Conservation (phyloP, 2,888 invertebrate genomes). For the Andrena camellia region DNA sequence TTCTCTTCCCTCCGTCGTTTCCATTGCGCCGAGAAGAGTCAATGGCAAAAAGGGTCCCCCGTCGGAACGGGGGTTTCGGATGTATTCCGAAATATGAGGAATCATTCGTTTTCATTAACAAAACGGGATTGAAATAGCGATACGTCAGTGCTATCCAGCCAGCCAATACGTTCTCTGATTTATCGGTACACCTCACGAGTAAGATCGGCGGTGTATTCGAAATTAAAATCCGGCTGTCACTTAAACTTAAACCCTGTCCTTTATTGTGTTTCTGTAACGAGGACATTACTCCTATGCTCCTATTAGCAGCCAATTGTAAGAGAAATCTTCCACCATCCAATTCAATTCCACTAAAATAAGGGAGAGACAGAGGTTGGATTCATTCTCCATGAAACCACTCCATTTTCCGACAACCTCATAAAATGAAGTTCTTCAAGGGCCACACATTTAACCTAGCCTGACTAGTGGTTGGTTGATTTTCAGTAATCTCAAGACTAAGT, state of each 20-base stretch:
- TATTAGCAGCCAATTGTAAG: too few species aligned
- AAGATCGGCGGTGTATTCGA: not conserved
- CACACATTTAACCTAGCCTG: too few species aligned
- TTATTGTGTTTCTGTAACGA: too few species aligned
- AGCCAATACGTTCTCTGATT: conserved; percentile 27
- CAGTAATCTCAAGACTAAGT: too few species aligned
- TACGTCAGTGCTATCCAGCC: conserved; percentile 13
- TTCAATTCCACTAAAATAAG: too few species aligned
- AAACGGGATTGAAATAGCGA: conserved; percentile 14
- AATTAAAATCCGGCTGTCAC: conserved; percentile 5
- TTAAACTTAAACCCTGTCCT: not conserved
- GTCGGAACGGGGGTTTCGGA: conserved; percentile 43
- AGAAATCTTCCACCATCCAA: too few species aligned
- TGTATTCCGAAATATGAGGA: conserved; percentile 63
- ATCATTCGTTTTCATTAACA: conserved; percentile 75
- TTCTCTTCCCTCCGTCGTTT: conserved; percentile 9
- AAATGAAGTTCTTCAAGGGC: too few species aligned
- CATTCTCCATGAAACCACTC: too few species aligned
- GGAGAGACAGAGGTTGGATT: too few species aligned
- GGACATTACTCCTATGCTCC: too few species aligned
- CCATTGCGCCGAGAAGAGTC: conserved; percentile 1
- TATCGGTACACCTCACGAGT: not conserved
- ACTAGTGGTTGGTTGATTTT: too few species aligned
- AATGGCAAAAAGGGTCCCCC: conserved; percentile 18
- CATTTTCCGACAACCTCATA: too few species aligned